A percentile compares a stretch with the other conserved stretches of the same genome.
These are phyloP conservation scores for Drusus annulatus DNA, from an alignment of 1,140 invertebrate species.

Conservation along the genomic window DNA sequence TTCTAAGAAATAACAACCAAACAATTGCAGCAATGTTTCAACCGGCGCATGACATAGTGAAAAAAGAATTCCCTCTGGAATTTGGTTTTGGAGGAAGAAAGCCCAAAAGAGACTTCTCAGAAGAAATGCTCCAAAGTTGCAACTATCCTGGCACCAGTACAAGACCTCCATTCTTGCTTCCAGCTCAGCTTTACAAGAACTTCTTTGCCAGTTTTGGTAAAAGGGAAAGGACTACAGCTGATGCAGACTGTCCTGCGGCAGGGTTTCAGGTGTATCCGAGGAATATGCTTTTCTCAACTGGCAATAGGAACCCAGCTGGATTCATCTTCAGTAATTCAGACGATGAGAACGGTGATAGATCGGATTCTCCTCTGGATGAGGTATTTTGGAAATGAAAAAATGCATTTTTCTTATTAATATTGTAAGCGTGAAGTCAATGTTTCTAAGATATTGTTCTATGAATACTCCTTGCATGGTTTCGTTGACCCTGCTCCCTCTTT, in stretches of 20 bases:
- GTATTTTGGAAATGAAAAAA: constrained; percentile 54
- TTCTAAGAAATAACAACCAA: constrained; percentile 42
- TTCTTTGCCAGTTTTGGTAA: constrained; percentile 77
- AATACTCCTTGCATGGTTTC: too few species aligned
- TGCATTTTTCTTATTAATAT: too few species aligned
- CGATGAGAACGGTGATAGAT: constrained; percentile 67
- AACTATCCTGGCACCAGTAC: constrained; percentile 54
- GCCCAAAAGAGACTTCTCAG: constrained; percentile 64
- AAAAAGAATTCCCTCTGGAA: constrained; percentile 70
- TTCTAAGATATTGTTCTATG: too few species aligned
- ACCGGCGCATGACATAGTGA: constrained; percentile 70
- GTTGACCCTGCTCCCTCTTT: too few species aligned
- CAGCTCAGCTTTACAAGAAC: constrained; percentile 84
- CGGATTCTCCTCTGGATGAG: constrained; percentile 68
- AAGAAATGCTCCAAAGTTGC: constrained; percentile 64
- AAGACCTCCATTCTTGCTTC: constrained; percentile 75
- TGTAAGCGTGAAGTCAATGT: too few species aligned
- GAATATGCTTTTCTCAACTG: constrained; percentile 68
- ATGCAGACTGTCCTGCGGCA: constrained; percentile 64
- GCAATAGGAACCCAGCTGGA: constrained; percentile 59
- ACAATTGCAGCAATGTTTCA: constrained; percentile 55
- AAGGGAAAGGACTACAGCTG: constrained; percentile 64
- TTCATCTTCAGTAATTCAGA: constrained; percentile 67
- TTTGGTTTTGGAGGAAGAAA: constrained; percentile 67
- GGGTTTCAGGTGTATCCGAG: constrained; percentile 68